Percentiles rank a stretch among this genome's conserved stretches.
Evolutionary conservation across 2,888 invertebrate species (phyloP).

Genomic region (Tiliacea citrago): DNA sequence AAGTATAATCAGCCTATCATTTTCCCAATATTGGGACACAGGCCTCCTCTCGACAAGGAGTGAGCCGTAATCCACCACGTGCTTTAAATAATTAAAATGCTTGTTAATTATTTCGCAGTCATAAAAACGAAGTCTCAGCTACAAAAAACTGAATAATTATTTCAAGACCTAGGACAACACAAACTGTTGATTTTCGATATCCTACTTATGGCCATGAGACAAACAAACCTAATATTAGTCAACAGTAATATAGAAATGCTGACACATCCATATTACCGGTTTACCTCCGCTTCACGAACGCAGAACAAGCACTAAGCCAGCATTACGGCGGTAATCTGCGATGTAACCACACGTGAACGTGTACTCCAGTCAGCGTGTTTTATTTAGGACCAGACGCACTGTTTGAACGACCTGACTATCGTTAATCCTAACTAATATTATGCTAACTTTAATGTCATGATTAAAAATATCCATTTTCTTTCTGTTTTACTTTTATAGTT

Average conservation of each 20-base stretch:
- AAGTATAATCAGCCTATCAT: not conserved
- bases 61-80: not conserved
- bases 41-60: not conserved
- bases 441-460: not conserved
- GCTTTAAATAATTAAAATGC: not conserved
- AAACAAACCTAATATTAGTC: not conserved
- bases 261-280: conserved; percentile 45
- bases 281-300: conserved; percentile 10
- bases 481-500: not conserved
- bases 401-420: not conserved
- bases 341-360: conserved; percentile 39
- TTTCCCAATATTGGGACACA: not conserved
- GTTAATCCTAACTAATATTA: conserved; percentile 3
- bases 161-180: not conserved
- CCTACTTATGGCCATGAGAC: too few relatives aligned
- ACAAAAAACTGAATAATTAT: not conserved
- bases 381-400: conserved; percentile 18
- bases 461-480: not conserved
- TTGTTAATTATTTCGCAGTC: not conserved
- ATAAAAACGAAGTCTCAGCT: not conserved
- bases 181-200: not conserved
- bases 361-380: conserved; percentile 30
- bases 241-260: conserved; percentile 13
- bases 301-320: conserved; percentile 29
- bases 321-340: conserved; percentile 51